Base-by-base conservation (phyloP, 2,888 invertebrate genomes). In the Leptopilina myrica region DNA sequence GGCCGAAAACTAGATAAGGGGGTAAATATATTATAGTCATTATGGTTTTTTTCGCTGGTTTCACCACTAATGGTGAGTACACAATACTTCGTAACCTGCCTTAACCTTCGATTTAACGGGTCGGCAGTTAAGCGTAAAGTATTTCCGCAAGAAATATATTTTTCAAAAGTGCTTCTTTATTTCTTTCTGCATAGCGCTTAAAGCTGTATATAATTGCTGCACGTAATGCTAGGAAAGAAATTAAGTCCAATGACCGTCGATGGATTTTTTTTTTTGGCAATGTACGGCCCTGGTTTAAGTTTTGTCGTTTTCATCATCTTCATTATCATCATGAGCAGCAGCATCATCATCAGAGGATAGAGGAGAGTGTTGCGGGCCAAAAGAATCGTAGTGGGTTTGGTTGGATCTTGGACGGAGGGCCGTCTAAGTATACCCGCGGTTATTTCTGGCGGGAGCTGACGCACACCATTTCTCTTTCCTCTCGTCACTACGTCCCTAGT, bases 391-490 rank as follows among this genome's bases (percentile, higher is more conserved):
- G 33, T 33, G 80, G 84, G 82, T 81, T 80, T 79, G 81, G 81
- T 82, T 79, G 78, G 80, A 80, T 64, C 81, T 82, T 81, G 89
- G 86, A 88, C 87, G 88, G 88, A 89, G 90, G 89, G 88, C 87
- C 88, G 90, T 91, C 73, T 73, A 73, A 73, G 73, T 73, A 56
- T 73, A 73, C 73, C 90, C 89, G 84, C 86, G 90, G 7, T 91
- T 91, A 91, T 91, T 91, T 91, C 89, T 90, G 90, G 89, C 90
- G 86, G 88, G 89, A 91, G 91, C 91, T 91, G 91, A 91, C 90
- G 91, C 91, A 91, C 89, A 91, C 89, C 86, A 87, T 84, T 87
- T 86, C 67, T 80, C 76, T 49, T 79, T 65, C 76, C 67, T 75
- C 73, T 53, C 69, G 43, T 66, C 76, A 12, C 20, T 79, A 49